Conservation (phyloP, 2,888 invertebrate species). For the Asteroscopus sphinx region DNA sequence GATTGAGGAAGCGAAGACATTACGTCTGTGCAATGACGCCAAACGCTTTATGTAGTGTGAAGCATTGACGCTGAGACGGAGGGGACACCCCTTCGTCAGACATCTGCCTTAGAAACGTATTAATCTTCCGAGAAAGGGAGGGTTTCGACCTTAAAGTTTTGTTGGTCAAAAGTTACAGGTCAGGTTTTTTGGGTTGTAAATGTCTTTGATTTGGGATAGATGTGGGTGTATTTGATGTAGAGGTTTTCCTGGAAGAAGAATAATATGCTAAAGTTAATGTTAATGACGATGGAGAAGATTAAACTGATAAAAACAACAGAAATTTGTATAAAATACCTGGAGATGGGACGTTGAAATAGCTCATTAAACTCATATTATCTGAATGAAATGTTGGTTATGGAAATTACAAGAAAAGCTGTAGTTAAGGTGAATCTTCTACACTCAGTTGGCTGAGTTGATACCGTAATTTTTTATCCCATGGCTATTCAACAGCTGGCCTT, state of each 20-base stretch:
- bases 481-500: constrained; percentile 20
- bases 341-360: no score
- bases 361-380: no score
- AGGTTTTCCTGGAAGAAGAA: not conserved
- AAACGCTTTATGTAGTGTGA: constrained; percentile 85
- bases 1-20: constrained; percentile 65
- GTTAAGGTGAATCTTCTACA: no score
- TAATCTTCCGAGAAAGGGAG: constrained; percentile 50
- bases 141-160: constrained; percentile 55
- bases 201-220: constrained; percentile 24
- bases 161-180: constrained; percentile 54
- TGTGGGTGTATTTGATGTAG: not conserved
- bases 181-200: constrained; percentile 25
- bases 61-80: constrained; percentile 71
- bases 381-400: not conserved
- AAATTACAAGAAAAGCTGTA: no score
- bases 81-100: constrained; percentile 69
- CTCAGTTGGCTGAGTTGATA: not conserved
- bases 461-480: not conserved
- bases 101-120: constrained; percentile 63
- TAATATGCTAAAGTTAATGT: no score
- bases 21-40: constrained; percentile 80
- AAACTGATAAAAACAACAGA: no score
- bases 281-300: no score
- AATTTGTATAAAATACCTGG: no score